A percentile compares a stretch with the other conserved stretches of the same genome.
phyloP scores from a whole-genome alignment of 2,113 vertebrate genomes.

The Globicephala melas region DNA sequence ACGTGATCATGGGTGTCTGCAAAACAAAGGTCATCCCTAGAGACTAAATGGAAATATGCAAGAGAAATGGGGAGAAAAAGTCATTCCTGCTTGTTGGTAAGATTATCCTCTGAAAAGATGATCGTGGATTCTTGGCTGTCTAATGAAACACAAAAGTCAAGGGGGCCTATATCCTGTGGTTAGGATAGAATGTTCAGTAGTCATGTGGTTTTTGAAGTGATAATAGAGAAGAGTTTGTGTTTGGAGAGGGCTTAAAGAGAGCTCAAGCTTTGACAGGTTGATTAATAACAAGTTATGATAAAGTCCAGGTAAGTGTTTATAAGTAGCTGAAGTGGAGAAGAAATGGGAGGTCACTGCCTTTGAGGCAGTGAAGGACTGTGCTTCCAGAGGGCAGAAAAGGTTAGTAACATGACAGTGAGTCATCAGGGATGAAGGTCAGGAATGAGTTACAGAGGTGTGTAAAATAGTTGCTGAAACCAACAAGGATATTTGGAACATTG shows the following conservation, averaged over 20 bases:
- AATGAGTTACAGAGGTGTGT: not conserved
- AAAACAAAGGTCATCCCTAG: not conserved
- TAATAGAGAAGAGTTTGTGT: not conserved
- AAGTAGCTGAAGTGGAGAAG: not conserved
- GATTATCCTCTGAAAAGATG: not conserved
- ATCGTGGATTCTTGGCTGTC: not conserved
- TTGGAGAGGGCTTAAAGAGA: not conserved
- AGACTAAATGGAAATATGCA: not conserved
- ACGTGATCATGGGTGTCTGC: not conserved
- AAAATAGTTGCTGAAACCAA: not conserved
- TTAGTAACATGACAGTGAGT: not conserved
- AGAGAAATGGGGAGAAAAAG: not conserved
- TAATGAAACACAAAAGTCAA: not conserved
- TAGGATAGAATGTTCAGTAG: not conserved
- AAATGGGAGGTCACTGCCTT: not conserved
- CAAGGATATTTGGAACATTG: not conserved
- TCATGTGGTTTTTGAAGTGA: not conserved
- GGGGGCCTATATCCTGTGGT: not conserved
- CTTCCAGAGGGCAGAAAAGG: not conserved
- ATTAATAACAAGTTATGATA: not conserved
- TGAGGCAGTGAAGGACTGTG: not conserved
- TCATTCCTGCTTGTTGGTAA: not conserved
- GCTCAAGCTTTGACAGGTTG: not conserved
- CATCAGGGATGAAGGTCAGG: not conserved
- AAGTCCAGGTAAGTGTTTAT: not conserved